Percentiles rank a stretch among this genome's conserved stretches.
phyloP scores from a whole-genome alignment of 2,888 invertebrate species.

The Ditula angustiorana region DNA sequence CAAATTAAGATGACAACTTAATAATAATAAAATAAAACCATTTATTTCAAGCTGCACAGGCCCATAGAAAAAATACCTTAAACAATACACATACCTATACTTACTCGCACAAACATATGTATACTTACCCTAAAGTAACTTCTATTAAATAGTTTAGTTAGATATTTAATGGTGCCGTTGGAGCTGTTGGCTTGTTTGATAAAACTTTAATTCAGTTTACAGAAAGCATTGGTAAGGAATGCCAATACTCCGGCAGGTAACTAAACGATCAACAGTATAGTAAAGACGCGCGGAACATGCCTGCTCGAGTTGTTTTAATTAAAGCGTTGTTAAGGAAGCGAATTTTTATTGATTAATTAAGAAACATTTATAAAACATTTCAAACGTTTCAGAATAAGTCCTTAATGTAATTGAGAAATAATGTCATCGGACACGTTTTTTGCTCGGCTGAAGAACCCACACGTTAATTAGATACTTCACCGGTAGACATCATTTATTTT shows the following conservation, averaged over 20 bases:
- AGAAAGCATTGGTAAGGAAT: neutral
- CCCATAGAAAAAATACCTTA: too few species aligned
- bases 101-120: too few species aligned
- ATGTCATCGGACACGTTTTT: constrained; percentile 10
- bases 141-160: too few species aligned
- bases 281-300: too few species aligned
- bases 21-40: too few species aligned
- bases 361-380: neutral
- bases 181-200: neutral
- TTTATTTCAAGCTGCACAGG: too few species aligned
- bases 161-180: neutral
- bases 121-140: neutral
- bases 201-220: neutral
- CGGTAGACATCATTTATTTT: constrained; percentile 17
- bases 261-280: too few species aligned
- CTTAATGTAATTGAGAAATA: constrained; percentile 20
- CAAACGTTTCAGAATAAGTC: neutral
- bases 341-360: neutral
- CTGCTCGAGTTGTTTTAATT: neutral
- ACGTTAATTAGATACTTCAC: constrained; percentile 29
- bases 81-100: too few species aligned
- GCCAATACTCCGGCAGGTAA: too few species aligned
- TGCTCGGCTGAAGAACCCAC: constrained; percentile 16
- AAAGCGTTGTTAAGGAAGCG: neutral
- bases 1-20: too few species aligned